Base-by-base conservation (phyloP, 2,888 invertebrate genomes). In the Hydropsyche betteni region DNA sequence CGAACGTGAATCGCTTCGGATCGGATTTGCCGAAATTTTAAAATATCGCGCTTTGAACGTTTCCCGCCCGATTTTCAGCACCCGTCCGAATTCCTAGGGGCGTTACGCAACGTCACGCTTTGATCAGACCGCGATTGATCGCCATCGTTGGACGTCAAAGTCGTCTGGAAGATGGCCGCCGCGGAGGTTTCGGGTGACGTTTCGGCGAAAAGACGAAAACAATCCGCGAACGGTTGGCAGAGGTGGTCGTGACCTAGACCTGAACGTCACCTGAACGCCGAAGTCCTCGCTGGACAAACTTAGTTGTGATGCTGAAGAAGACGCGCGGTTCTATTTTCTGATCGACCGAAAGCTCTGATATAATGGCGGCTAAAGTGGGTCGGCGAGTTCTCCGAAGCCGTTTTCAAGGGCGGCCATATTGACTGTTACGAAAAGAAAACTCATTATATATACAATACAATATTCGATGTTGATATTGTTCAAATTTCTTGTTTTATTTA, bases 161-260 rank as follows among this genome's bases (percentile, higher is more conserved):
- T 61, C 61, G 24, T 16, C 14, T 16, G 10, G 24, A 61, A 61
- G 16, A 61, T 61, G 61, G 61, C 61, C 61, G 61, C 61, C 61
- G 61, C 3, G 16, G 4, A 4, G 61, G 61, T 33, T 16, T 33
- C 16, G 8, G 53, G 6, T 53, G 53, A 16, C 53, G 53, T 8
- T 24, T 58, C 16, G 14, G 14, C 16, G 5, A 14, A 24, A n/a
- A 14, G 16, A 58, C 16, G 8, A 4, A 16, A n/a, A 24, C 58
- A 14, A 53, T 14, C 4, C 14, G 5, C 24, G 24, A 61, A 61
- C 61, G 24, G 34, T 64, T 34, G 64, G 36, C 10, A 64, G 6
- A 64, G 64, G 64, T 64, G 64, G 10, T n/a, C 6, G n/a, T 36
- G 64, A 64, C 64, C 64, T 64, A 64, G 64, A 64, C 64, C 64